phyloP scores from a whole-genome alignment of 2,888 invertebrate genomes.

The Mimachlamys varia region DNA sequence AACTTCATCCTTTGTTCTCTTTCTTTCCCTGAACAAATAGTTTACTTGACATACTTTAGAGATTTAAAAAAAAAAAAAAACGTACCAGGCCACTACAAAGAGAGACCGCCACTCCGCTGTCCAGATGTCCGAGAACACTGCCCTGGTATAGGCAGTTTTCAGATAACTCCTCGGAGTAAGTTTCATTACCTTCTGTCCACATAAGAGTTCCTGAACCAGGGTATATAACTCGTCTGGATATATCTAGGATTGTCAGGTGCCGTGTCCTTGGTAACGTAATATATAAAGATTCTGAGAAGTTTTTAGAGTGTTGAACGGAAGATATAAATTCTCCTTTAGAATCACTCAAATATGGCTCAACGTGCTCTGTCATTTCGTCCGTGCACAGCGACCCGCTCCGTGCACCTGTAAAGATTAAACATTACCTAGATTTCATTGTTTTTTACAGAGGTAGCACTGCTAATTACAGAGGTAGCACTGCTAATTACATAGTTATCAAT shows the following conservation, averaged over 20 bases:
- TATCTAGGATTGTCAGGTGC: background rate
- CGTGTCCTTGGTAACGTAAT: background rate
- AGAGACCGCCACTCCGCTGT: slow-evolving; percentile 60
- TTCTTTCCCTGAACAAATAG: too few relatives aligned
- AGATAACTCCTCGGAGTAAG: slow-evolving; percentile 59
- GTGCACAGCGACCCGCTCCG: background rate
- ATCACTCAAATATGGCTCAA: background rate
- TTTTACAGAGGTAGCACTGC: too few relatives aligned
- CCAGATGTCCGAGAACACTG: slow-evolving; percentile 69
- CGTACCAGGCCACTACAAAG: slow-evolving; percentile 61
- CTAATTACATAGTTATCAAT: too few relatives aligned
- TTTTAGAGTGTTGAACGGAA: background rate
- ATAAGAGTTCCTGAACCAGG: background rate
- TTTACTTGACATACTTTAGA: too few relatives aligned
- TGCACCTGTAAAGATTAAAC: background rate
- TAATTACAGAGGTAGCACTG: too few relatives aligned
- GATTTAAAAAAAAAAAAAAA: too few relatives aligned
- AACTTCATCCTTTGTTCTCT: too few relatives aligned
- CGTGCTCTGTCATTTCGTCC: background rate
- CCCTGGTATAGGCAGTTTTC: slow-evolving; percentile 84
- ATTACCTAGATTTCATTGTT: too few relatives aligned
- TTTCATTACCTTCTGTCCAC: slow-evolving; percentile 59
- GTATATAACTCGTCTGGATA: background rate
- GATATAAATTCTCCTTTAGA: background rate
- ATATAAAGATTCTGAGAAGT: background rate